Base-by-base conservation (phyloP, 2,888 invertebrate genomes). In the Norana najaformis region DNA sequence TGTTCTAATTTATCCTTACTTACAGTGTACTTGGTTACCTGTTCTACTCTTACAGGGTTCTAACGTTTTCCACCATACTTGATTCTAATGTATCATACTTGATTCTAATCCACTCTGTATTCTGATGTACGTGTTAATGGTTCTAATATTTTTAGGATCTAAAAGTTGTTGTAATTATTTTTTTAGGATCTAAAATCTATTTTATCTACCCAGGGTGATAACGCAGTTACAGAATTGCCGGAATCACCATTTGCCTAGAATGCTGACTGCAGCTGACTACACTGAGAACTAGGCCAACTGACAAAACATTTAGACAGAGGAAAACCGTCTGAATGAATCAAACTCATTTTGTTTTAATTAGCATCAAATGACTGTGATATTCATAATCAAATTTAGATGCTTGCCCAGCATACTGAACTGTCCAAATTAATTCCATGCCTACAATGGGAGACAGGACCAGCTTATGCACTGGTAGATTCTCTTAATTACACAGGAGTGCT, bases 101-200 rank as follows among this genome's bases (percentile, higher is more conserved):
- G 30, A 69, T 69, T 69, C 11, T 69, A 69, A 69, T 69, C n/a
- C 30, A n/a, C n/a, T n/a, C n/a, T n/a, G n/a, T n/a, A n/a, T n/a
- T n/a, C n/a, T n/a, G n/a, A n/a, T n/a, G n/a, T n/a, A n/a, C n/a
- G n/a, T n/a, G n/a, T n/a, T n/a, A n/a, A n/a, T n/a, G n/a, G n/a
- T n/a, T n/a, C n/a, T n/a, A n/a, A n/a, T n/a, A n/a, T 69, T 30
- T 69, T 4, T 69, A 69, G 69, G 69, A 69, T 69, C 69, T 69
- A 69, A 69, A 30, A 30, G 30, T 13, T 13, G n/a, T n/a, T 69
- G 30, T 69, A 69, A 69, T 85, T 35, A 85, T 85, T 85, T 20
- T 85, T 85, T 34, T 85, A 85, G 85, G 85, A 85, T 37, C 37
- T 85, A 36, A 85, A 85, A 85, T 20, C 85, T n/a, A 35, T 85